Conservation (phyloP, 2,113 vertebrate genomes). For the Oryzias woworae region DNA sequence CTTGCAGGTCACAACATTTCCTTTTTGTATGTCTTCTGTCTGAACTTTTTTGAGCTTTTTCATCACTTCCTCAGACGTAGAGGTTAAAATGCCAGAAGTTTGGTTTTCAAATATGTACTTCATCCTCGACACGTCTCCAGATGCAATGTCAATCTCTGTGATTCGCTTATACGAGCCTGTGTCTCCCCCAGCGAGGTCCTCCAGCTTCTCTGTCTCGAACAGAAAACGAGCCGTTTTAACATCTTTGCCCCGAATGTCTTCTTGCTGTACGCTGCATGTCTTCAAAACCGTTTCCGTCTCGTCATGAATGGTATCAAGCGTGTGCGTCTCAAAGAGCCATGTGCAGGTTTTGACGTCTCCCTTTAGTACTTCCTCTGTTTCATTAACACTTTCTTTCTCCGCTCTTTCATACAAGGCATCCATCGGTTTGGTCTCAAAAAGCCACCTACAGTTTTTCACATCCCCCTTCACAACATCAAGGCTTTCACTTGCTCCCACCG, state of each 20-base stretch:
- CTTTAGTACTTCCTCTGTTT: conserved; percentile 77
- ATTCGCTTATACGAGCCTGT: conserved; percentile 74
- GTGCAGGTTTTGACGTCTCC: conserved; percentile 90
- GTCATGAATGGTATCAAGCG: conserved; percentile 83
- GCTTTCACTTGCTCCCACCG: conserved; percentile 43
- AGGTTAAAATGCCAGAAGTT: conserved; percentile 83
- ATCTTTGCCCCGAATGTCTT: conserved; percentile 86
- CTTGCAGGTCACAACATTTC: conserved; percentile 83
- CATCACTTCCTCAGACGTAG: conserved; percentile 82
- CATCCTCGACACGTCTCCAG: conserved; percentile 88
- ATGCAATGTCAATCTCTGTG: conserved; percentile 84
- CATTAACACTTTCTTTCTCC: conserved; percentile 62
- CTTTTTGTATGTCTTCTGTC: conserved; percentile 86
- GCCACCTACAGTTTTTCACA: conserved; percentile 89
- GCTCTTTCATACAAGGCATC: conserved; percentile 86
- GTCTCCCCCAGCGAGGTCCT: conserved; percentile 81
- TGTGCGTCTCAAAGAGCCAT: conserved; percentile 90
- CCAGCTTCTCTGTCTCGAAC: conserved; percentile 89
- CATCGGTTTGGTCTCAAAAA: conserved; percentile 93
- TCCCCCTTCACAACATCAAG: conserved; percentile 84
- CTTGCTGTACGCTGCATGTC: conserved; percentile 79
- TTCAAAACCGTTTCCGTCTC: conserved; percentile 76
- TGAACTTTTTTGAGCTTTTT: conserved; percentile 82
- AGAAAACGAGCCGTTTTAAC: conserved; percentile 84
- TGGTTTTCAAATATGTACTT: conserved; percentile 89